Base-by-base conservation (phyloP, 2,888 invertebrate species). In the Galeopsomyia nigrocyanea region DNA sequence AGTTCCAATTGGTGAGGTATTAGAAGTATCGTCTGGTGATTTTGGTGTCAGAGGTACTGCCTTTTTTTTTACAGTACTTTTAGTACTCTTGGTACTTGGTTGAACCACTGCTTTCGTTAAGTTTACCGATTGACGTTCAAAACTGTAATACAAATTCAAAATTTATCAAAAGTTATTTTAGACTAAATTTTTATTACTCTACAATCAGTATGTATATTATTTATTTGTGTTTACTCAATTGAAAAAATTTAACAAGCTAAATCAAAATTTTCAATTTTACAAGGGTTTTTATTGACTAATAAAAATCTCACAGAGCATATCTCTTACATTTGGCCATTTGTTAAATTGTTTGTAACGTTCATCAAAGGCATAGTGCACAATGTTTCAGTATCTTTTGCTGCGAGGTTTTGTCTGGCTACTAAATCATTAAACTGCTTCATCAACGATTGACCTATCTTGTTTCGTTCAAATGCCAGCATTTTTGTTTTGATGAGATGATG, bases 401-500 rank as follows among this genome's bases (percentile, higher is more conserved):
- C 13, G 19, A 3, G 16, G 22, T 39, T 17, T 56, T 64, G 5
- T 55, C 58, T 22, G 69, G 49, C 3, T 39, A 65, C 70, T 2
- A 75, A 49, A 53, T 56, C 51, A 0, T 21, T 47, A 67, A 71
- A 26, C 3, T 73, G 22, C 1, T 58, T 22, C 3, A 75, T 47
- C 60, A 77, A 19, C 0, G 53, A 9, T 6, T 47, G 47, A 13
- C 65, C 68, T 13, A 76, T 60, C 26, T 46, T 61, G 3, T 50
- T 57, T 21, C 57, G 72, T 14, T 76, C 76, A 2, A 21, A 1
- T 6, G 13, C 2, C 3, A 13, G 61, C 3, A 75, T 13, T 39
- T 53, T 60, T 19, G 61, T 71, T 2, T 50, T 57, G 0, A 80
- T 57, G 17, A 79, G 50, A 53, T 79, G 73, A 14, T 80, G 56